Percentiles rank a stretch among this genome's conserved stretches.
These are phyloP conservation scores for Cephus runcator DNA, from an alignment of 2,888 invertebrate genomes.

Conservation along the genomic window DNA sequence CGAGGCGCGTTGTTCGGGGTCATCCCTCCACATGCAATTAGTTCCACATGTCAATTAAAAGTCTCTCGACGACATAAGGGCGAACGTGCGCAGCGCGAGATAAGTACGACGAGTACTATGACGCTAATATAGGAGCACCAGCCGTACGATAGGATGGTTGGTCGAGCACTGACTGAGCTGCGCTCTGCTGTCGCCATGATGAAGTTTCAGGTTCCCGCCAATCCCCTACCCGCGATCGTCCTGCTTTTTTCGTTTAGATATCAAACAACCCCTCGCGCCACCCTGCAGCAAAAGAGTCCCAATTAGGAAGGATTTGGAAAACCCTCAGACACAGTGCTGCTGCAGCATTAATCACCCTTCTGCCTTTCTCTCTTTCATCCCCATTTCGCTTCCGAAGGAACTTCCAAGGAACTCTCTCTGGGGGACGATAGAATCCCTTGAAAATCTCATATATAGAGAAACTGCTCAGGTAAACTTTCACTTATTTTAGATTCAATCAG, in stretches of 20 bases:
- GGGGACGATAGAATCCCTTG: background rate
- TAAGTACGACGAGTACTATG: background rate
- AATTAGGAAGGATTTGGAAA: background rate
- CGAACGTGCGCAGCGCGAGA: background rate
- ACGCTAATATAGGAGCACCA: background rate
- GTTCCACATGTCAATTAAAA: background rate
- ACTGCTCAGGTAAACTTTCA: background rate
- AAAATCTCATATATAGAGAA: background rate
- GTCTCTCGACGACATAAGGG: background rate
- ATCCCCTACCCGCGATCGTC: slow-evolving; percentile 27
- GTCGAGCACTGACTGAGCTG: slow-evolving; percentile 49
- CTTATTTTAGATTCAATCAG: background rate
- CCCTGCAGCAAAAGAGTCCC: background rate
- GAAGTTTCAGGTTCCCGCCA: slow-evolving; percentile 46
- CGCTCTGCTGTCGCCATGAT: slow-evolving; percentile 39
- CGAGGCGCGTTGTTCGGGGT: background rate
- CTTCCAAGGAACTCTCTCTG: background rate
- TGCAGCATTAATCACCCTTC: background rate
- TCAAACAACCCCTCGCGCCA: background rate
- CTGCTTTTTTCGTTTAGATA: background rate
- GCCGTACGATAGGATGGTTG: slow-evolving; percentile 49
- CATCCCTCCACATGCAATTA: background rate
- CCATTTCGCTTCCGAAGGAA: background rate
- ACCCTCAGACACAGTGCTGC: background rate
- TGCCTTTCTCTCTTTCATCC: background rate